phyloP scores from a whole-genome alignment of 2,113 vertebrate genomes.

The Sarotherodon lohbergeri region DNA sequence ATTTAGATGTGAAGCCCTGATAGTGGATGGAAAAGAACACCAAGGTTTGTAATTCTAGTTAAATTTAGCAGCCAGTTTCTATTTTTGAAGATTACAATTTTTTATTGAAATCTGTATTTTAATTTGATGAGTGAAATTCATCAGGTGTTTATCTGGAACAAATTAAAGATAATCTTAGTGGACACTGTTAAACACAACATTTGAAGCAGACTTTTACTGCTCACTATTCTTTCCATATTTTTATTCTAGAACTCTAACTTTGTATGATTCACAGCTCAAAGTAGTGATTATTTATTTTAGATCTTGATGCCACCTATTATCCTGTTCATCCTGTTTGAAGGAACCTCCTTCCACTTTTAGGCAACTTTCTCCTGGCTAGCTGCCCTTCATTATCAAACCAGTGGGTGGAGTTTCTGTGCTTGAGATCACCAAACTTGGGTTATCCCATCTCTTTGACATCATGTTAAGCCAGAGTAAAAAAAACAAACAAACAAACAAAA shows the following conservation, averaged over 20 bases:
- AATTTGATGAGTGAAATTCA: neutral
- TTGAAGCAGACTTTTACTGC: neutral
- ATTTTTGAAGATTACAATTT: neutral
- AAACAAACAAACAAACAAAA: neutral
- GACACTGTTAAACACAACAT: neutral
- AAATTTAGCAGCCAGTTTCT: neutral
- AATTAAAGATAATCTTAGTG: neutral
- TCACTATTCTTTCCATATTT: neutral
- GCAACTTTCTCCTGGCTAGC: neutral
- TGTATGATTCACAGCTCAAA: neutral
- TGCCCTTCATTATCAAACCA: neutral
- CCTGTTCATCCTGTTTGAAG: neutral
- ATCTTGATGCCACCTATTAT: neutral
- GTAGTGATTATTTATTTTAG: neutral
- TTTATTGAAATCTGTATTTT: neutral
- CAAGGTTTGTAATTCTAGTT: neutral
- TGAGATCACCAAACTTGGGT: neutral
- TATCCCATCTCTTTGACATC: neutral
- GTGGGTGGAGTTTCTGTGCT: neutral
- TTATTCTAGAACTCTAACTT: neutral
- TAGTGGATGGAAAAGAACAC: neutral
- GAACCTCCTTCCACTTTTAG: neutral
- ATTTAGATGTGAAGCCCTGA: neutral
- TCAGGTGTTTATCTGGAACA: neutral
- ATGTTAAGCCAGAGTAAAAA: neutral